A percentile compares a stretch with the other conserved stretches of the same genome.
phyloP scores from a whole-genome alignment of 2,113 vertebrate species.

The Psittacus erithacus region DNA sequence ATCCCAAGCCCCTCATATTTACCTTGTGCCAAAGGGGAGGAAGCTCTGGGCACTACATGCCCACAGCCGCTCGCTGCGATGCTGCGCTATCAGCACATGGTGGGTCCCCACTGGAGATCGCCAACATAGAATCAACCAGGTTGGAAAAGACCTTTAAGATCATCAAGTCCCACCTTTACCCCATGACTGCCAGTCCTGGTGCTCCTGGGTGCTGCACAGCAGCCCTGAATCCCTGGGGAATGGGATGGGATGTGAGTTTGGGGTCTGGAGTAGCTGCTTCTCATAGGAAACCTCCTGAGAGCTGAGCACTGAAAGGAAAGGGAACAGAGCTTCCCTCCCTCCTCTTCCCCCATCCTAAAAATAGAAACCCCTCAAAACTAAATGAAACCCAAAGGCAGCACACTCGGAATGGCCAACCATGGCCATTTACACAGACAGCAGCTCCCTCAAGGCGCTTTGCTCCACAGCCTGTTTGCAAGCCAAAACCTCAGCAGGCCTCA shows the following conservation, averaged over 20 bases:
- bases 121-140: accelerated
- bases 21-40: not conserved
- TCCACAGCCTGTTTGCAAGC: constrained; percentile 4
- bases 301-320: not conserved
- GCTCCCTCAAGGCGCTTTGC: constrained; percentile 16
- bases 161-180: not conserved
- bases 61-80: accelerated
- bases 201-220: not conserved
- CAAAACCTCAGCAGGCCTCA: constrained; percentile 15
- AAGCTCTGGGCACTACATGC: not conserved
- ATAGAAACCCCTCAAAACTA: not conserved
- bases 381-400: not conserved
- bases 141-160: not conserved
- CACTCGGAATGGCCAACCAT: not conserved
- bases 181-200: not conserved
- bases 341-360: not conserved
- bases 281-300: not conserved
- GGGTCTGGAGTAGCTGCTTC: not conserved
- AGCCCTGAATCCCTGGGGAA: accelerated
- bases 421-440: not conserved
- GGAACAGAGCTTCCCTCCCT: not conserved
- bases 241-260: not conserved
- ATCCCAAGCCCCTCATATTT: not conserved
- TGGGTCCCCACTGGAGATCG: not conserved
- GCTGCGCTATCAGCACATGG: not conserved